phyloP scores from a whole-genome alignment of 2,113 vertebrate genomes.

The Cottus gobio region DNA sequence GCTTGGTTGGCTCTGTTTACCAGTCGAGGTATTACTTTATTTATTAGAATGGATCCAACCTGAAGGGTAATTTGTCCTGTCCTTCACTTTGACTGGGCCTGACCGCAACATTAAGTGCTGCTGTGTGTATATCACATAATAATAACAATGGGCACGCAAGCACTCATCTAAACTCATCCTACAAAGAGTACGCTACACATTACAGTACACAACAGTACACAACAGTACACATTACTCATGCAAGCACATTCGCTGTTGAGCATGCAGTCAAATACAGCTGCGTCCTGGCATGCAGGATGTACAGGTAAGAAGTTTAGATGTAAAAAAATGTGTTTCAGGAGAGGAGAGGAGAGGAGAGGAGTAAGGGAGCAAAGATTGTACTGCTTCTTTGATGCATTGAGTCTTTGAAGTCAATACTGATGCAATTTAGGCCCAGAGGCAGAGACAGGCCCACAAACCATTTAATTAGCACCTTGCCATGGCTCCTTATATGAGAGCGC shows the following conservation, averaged over 20 bases:
- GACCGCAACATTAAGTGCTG: background rate
- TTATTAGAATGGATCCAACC: conserved; percentile 29
- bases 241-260: background rate
- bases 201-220: too few species aligned
- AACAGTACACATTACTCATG: conserved; percentile 7
- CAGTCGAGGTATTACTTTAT: background rate
- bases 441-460: conserved; percentile 57
- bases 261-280: background rate
- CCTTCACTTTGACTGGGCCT: conserved; percentile 1
- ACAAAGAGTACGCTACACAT: background rate
- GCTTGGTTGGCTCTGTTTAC: background rate
- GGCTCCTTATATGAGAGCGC: conserved; percentile 37
- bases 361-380: conserved; percentile 1
- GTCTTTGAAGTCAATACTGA: conserved; percentile 74
- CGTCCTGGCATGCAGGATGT: background rate
- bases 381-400: conserved; percentile 58
- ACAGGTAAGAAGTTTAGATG: background rate
- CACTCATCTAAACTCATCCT: background rate
- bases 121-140: background rate
- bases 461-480: conserved; percentile 66
- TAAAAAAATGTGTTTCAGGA: background rate
- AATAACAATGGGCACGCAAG: background rate
- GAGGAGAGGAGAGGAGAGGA: conserved; percentile 4
- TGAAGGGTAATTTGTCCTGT: background rate
- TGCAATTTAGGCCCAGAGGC: conserved; percentile 67